Percentiles rank a stretch among this genome's conserved stretches.
Conservation (phyloP, 2,113 vertebrate genomes). For the Rhinolophus ferrumequinum region DNA sequence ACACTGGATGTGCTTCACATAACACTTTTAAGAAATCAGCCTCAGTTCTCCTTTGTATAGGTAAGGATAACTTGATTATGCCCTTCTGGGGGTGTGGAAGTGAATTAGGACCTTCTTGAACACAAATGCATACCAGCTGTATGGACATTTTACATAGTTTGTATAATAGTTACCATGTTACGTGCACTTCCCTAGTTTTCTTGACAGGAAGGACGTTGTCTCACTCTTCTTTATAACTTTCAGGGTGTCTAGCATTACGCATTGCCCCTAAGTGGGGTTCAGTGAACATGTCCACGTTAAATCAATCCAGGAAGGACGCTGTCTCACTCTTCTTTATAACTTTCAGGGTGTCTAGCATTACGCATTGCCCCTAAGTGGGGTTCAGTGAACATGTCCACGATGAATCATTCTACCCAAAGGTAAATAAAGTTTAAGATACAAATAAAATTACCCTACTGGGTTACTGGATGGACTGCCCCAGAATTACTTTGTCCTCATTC, state of each 20-base stretch:
- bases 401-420: not conserved
- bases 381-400: not conserved
- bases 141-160: not conserved
- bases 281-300: not conserved
- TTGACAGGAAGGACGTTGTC: not conserved
- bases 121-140: not conserved
- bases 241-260: not conserved
- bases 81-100: not conserved
- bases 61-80: not conserved
- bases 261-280: not conserved
- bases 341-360: not conserved
- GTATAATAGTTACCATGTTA: not conserved
- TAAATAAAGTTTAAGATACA: not conserved
- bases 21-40: slow-evolving; percentile 55
- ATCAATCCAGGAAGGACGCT: not conserved
- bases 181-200: not conserved
- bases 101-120: not conserved
- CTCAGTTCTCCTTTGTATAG: not conserved
- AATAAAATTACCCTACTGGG: not conserved
- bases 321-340: not conserved
- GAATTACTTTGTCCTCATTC: not conserved
- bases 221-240: not conserved
- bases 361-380: fast-evolving
- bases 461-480: not conserved
- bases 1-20: slow-evolving; percentile 40